Evolutionary conservation across 2,888 invertebrate species (phyloP), one percentile per base, ranked within the genome.

Genomic region (Lasioglossum leucozonium): DNA sequence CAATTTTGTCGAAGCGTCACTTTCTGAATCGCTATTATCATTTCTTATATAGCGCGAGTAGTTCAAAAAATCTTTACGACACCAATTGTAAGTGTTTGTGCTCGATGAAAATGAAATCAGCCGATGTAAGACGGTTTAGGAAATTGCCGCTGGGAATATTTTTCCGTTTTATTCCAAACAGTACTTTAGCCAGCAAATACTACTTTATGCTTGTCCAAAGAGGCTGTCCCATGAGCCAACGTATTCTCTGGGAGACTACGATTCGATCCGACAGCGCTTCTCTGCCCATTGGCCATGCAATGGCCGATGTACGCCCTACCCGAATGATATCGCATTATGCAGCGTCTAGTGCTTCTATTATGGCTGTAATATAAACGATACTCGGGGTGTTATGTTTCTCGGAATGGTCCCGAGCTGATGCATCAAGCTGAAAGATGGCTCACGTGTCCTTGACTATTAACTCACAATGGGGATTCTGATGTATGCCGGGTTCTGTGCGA

Each of bases 261-360:
- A 90, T 87, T 86, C 89, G 83, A 84, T 86, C 72, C 42, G 89
- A 90, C 90, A 89, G 87, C 77, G 85, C 82, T 88, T 86, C 34
- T 85, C 85, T 86, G 85, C 47, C 87, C 83, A 85, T 85, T 84
- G 90, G 73, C 73, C 81, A 84, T 77, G 74, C 81, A 80, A 85
- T 47, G 65, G 81, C 26, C 71, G 80, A 44, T 55, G 79, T 55
- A 81, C 67, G 79, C 87, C 90, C 82, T 82, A 86, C 71, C 77
- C 75, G 86, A 90, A 90, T 88, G 82, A 86, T 79, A 75, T 86
- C 77, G 79, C 69, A 51, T 79, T 84, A 82, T 75, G 44, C 51
- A 73, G 44, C 62, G 37, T 18, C 71, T 22, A n/a, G 44, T 58
- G 72, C 72, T 86, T 79, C 81, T 72, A 82, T 83, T 77, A 82